Percentiles rank a stretch among this genome's conserved stretches.
Evolutionary conservation across 2,888 invertebrate genomes (phyloP).

Genomic region (Sesamia inferens): DNA sequence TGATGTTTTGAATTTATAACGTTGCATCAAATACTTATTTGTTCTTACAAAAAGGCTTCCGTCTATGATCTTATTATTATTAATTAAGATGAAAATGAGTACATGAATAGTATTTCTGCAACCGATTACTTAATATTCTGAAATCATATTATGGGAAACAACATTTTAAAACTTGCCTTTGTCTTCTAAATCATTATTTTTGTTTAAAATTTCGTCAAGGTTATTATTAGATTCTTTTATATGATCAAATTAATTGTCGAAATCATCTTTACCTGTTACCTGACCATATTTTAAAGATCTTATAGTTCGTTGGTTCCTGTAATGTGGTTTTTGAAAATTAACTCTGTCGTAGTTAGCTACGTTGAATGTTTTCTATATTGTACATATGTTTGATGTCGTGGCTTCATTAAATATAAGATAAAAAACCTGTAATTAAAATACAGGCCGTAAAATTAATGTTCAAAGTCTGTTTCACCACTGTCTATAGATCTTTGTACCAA

Average conservation of each 20-base stretch:
- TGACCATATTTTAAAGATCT: background rate
- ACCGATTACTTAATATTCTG: conserved; percentile 21
- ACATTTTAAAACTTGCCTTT: background rate
- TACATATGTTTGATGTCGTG: conserved; percentile 60
- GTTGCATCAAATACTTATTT: conserved; percentile 52
- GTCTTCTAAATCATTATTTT: too few species aligned
- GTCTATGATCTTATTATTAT: background rate
- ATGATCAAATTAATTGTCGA: background rate
- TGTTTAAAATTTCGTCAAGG: background rate
- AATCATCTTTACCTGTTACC: background rate
- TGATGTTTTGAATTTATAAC: conserved; percentile 27
- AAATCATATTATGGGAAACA: conserved; percentile 9
- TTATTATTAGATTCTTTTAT: background rate
- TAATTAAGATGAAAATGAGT: background rate
- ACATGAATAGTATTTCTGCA: conserved; percentile 41
- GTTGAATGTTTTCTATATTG: conserved; percentile 57
- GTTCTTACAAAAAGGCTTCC: background rate
- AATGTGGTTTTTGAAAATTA: conserved; percentile 20
- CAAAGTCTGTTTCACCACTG: conserved; percentile 15
- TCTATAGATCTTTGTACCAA: background rate
- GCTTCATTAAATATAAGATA: conserved; percentile 44
- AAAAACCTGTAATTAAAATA: conserved; percentile 58
- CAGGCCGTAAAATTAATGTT: conserved; percentile 44
- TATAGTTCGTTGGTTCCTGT: background rate
- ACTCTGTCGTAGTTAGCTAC: conserved; percentile 37